phyloP scores from a whole-genome alignment of 2,113 vertebrate species.

The Myotis davidii region DNA sequence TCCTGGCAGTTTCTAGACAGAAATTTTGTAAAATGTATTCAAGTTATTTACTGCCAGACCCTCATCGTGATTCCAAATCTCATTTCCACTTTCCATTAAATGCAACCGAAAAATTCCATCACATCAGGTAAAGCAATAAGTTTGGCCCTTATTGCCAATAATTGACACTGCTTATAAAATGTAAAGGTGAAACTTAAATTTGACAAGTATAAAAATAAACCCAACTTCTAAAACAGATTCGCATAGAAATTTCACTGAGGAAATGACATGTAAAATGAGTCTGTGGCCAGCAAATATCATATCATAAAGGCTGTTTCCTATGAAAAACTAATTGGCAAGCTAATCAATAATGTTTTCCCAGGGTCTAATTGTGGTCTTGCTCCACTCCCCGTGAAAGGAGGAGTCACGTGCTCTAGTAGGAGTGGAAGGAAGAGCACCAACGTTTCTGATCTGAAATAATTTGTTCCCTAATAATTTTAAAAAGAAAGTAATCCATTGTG shows the following conservation, averaged over 20 bases:
- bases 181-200: background rate
- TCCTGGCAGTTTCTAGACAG: background rate
- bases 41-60: background rate
- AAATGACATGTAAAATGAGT: background rate
- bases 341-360: conserved; percentile 21
- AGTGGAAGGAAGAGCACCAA: background rate
- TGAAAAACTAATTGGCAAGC: background rate
- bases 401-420: background rate
- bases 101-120: background rate
- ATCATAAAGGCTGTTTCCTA: background rate
- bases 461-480: background rate
- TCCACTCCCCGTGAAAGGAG: background rate
- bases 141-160: background rate
- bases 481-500: background rate
- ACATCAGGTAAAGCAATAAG: background rate
- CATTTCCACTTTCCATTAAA: background rate
- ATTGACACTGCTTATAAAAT: background rate
- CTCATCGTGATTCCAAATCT: background rate
- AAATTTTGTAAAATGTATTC: conserved; percentile 22
- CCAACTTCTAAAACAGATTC: background rate
- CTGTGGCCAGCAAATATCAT: background rate
- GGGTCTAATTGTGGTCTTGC: background rate
- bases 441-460: conserved; percentile 19
- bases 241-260: background rate
- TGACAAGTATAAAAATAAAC: background rate